Conservation (phyloP, 1,140 invertebrate species). For the Globodera rostochiensis region DNA sequence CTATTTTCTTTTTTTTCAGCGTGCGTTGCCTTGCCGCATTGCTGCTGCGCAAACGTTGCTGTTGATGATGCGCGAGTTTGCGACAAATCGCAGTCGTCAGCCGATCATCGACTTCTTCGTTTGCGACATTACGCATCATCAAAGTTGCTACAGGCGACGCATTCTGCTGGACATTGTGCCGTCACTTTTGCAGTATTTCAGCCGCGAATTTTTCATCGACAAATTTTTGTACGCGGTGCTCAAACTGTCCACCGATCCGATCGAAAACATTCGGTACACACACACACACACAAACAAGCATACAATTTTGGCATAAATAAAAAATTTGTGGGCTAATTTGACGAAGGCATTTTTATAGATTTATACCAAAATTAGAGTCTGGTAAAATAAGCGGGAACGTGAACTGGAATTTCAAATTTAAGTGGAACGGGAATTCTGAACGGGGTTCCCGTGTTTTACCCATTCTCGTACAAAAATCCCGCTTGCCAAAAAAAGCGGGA, state of each 20-base stretch:
- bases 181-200: conserved; percentile 67
- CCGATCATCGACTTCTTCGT: conserved; percentile 65
- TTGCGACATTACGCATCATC: conserved; percentile 66
- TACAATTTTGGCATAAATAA: not conserved
- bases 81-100: conserved; percentile 64
- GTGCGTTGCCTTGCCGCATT: conserved; percentile 67
- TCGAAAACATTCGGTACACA: conserved; percentile 18
- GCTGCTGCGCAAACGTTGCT: conserved; percentile 66
- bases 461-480: too few species aligned
- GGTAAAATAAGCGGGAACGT: too few species aligned
- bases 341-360: too few species aligned
- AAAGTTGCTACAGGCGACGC: conserved; percentile 67
- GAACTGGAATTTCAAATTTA: too few species aligned
- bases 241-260: conserved; percentile 56
- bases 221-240: conserved; percentile 66
- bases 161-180: conserved; percentile 68
- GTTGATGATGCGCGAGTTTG: conserved; percentile 65
- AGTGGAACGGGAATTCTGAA: too few species aligned
- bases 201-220: conserved; percentile 68
- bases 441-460: too few species aligned
- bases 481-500: not conserved
- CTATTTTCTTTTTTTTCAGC: conserved; percentile 57
- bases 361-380: too few species aligned
- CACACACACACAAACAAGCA: too few species aligned
- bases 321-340: too few species aligned